Evolutionary conservation across 1,140 invertebrate genomes (phyloP).

Genomic region (Sinella curviseta): DNA sequence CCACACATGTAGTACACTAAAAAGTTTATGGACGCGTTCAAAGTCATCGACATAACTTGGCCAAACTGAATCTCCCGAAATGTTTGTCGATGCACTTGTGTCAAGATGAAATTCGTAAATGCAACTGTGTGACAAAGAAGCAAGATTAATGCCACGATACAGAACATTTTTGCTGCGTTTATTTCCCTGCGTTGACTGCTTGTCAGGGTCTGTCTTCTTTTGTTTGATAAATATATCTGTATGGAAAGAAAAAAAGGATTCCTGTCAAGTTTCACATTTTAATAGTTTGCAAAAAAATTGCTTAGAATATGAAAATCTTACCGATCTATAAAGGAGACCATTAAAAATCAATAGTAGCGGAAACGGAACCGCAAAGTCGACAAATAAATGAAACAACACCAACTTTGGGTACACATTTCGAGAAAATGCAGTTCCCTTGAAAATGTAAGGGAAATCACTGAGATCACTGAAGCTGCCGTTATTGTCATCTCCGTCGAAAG

Average conservation of each 20-base stretch:
- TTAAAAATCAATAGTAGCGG: background rate
- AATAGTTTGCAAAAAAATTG: background rate
- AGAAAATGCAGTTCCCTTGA: background rate
- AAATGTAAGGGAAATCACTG: background rate
- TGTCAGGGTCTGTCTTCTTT: background rate
- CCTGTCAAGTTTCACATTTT: background rate
- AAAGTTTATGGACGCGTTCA: constrained; percentile 13
- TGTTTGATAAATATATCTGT: background rate
- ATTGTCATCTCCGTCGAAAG: background rate
- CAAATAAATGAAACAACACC: background rate
- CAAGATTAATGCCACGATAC: background rate
- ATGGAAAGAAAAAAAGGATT: background rate
- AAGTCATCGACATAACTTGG: background rate
- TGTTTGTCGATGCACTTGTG: background rate
- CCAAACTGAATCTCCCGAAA: constrained; percentile 2
- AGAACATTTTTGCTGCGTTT: constrained; percentile 15
- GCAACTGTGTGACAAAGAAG: constrained; percentile 4
- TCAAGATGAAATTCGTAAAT: background rate
- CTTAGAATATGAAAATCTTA: background rate
- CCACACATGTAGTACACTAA: background rate
- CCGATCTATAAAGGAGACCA: constrained; percentile 11
- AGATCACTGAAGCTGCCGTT: background rate
- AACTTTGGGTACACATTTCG: background rate
- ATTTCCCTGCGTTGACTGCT: background rate
- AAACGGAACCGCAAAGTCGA: constrained; percentile 5